A percentile compares a stretch with the other conserved stretches of the same genome.
phyloP scores from a whole-genome alignment of 2,113 vertebrate genomes.

The Hypocryptadius cinnamomeus region DNA sequence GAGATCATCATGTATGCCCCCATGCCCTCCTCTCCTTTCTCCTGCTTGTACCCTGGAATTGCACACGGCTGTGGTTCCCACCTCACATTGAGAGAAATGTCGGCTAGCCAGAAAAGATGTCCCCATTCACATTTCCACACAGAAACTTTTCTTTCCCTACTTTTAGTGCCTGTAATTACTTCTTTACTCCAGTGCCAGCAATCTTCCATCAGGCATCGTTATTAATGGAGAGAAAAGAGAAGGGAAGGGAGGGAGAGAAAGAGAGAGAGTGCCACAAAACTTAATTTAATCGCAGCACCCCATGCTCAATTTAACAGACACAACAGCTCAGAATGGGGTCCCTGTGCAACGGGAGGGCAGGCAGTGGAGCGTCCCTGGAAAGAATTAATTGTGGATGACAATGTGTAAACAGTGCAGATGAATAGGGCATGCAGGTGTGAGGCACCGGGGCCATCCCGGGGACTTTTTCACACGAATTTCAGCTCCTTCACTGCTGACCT shows the following conservation, averaged over 20 bases:
- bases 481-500: constrained; percentile 67
- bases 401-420: constrained; percentile 78
- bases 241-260: neutral
- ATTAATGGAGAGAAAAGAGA: constrained; percentile 53
- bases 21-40: neutral
- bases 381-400: constrained; percentile 81
- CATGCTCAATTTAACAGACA: constrained; percentile 84
- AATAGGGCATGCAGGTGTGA: constrained; percentile 82
- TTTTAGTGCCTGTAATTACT: constrained; percentile 65
- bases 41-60: neutral
- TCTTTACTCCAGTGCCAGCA: constrained; percentile 66
- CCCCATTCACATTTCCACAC: constrained; percentile 50
- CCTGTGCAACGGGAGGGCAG: constrained; percentile 68
- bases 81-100: neutral
- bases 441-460: constrained; percentile 64
- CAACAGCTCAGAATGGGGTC: constrained; percentile 80
- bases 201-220: constrained; percentile 64
- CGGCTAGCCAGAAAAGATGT: constrained; percentile 5
- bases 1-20: neutral
- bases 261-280: constrained; percentile 61
- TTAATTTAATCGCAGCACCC: constrained; percentile 75
- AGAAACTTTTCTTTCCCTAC: constrained; percentile 50
- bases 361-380: constrained; percentile 72
- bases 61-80: neutral
- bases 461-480: constrained; percentile 75